A percentile compares a stretch with the other conserved stretches of the same genome.
phyloP scores from a whole-genome alignment of 2,888 invertebrate genomes.

The Malthinus seriepunctatus region DNA sequence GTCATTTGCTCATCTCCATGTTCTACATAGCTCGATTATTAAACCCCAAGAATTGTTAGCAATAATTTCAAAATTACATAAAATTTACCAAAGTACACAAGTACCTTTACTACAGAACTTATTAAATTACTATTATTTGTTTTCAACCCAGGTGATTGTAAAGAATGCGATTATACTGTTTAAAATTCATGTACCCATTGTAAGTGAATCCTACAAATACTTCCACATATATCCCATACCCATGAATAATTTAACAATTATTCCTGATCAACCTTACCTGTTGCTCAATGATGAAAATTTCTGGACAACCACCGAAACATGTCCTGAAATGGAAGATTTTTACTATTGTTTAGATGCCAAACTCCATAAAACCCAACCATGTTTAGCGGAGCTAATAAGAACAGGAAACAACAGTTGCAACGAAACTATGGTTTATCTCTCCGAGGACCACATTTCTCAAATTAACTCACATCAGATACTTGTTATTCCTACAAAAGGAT shows the following conservation, averaged over 20 bases:
- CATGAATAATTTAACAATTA: not conserved
- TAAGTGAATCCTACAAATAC: not conserved
- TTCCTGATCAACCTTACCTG: slow-evolving; percentile 6
- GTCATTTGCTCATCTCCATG: not conserved
- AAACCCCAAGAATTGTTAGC: not conserved
- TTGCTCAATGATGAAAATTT: not conserved
- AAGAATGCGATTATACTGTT: slow-evolving; percentile 1
- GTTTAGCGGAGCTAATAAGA: not conserved
- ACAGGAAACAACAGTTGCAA: too few species aligned
- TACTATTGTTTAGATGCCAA: not conserved
- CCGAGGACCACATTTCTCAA: too few species aligned
- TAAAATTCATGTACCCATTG: slow-evolving; percentile 5
- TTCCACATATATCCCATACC: slow-evolving; percentile 3
- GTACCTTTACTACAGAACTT: not conserved
- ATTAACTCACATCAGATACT: too few species aligned
- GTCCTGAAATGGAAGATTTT: not conserved
- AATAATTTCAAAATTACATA: not conserved
- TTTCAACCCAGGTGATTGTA: slow-evolving; percentile 5
- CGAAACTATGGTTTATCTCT: too few species aligned
- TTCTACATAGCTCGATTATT: slow-evolving; percentile 2
- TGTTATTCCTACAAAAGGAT: too few species aligned
- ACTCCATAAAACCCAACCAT: not conserved
- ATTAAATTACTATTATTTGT: slow-evolving; percentile 1
- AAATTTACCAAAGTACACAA: not conserved
- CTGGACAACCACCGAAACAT: not conserved